Conservation (phyloP, 2,888 invertebrate genomes). For the Trissolcus brochymenae region DNA sequence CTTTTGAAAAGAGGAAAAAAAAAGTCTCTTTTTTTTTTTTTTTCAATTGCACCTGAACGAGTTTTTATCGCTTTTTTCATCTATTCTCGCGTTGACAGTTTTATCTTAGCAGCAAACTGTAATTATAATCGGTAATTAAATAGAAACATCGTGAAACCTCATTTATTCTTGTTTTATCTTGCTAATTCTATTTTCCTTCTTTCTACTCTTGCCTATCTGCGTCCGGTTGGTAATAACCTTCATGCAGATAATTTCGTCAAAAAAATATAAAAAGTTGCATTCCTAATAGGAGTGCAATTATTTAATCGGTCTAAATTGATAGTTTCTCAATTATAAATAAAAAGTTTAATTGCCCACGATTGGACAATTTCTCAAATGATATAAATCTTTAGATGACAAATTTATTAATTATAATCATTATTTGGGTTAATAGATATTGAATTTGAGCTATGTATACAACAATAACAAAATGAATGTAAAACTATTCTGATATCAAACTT, state of each 20-base stretch:
- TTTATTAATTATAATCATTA: too few species aligned
- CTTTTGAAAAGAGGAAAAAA: too few species aligned
- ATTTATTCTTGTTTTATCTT: constrained; percentile 18
- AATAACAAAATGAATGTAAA: too few species aligned
- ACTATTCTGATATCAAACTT: too few species aligned
- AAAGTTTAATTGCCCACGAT: background rate
- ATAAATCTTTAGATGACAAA: too few species aligned
- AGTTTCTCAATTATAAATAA: background rate
- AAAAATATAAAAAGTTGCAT: background rate
- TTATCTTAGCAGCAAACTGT: constrained; percentile 3
- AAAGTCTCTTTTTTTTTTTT: too few species aligned
- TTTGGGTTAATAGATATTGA: too few species aligned
- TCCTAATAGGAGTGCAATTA: background rate
- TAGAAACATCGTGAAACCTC: constrained; percentile 18
- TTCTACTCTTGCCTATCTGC: background rate
- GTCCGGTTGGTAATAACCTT: constrained; percentile 21
- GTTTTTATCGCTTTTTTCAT: too few species aligned
- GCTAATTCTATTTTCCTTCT: constrained; percentile 19
- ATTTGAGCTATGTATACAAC: too few species aligned
- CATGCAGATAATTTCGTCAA: constrained; percentile 3
- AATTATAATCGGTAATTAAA: constrained; percentile 23
- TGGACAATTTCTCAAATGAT: background rate
- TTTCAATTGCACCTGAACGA: too few species aligned
- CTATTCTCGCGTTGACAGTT: constrained; percentile 13
- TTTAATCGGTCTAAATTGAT: background rate